Base-by-base conservation (phyloP, 92 coral and sea anemone species). In the Porites divaricata region DNA sequence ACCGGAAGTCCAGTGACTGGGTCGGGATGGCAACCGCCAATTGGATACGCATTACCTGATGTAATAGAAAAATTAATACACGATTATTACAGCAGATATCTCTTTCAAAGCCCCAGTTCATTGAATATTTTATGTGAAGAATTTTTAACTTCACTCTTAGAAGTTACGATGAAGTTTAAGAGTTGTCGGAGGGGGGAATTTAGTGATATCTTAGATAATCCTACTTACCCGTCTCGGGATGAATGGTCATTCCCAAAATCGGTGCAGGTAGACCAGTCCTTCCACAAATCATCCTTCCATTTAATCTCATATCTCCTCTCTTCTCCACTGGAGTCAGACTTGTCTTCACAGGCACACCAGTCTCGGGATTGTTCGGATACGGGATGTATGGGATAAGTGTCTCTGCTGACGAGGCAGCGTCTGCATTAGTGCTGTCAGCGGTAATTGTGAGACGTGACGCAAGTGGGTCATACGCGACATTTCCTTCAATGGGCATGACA, bases 401-500 rank as follows among this genome's bases (percentile, higher is more conserved):
- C 73, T 96, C 99, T 24, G 92, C 87, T 16, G 98, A 85, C 76
- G 89, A 88, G 1, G 95, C 99, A 8, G 98, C 91, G 67, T 96
- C 99, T 28, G 98, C 99, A 59, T 92, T 91, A 45, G 93, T 88
- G 84, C 92, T 81, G 81, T 95, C 99, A 51, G 94, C 98, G 49
- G 99, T 96, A 80, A 96, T 81, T 67, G 95, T 65, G 81, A 96
- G 91, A 22, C 98, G 95, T 41, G 99, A 92, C 48, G 98, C 89
- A n/a, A 96, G 91, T 14, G 99, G 97, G 63, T 96, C 99, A 63
- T 91, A 96, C 11, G 95, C 92, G 25, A 96, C 95, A 74, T 96
- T 96, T 22, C 99, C 99, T 93, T 96, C 98, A 54, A 96, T 92
- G 2, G 99, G 99, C 99, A 96, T 92, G 22, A 95, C 96, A 11